Conservation (phyloP, 2,113 vertebrate genomes). For the Oxyruncus cristatus region DNA sequence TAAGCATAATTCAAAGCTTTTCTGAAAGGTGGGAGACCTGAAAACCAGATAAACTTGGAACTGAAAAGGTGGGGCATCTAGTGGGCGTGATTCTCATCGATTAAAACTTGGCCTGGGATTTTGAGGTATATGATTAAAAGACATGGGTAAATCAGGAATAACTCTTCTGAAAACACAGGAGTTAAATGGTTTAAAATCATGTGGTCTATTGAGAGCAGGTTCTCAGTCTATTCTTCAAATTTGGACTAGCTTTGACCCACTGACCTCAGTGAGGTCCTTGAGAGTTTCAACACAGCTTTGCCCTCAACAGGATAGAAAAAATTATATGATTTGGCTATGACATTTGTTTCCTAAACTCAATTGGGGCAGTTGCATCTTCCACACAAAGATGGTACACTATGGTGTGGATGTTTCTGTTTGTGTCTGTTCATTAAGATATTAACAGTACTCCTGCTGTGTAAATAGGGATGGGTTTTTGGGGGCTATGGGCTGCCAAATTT, state of each 20-base stretch:
- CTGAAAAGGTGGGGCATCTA: background rate
- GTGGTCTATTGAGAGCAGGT: background rate
- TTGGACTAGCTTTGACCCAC: background rate
- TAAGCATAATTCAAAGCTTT: background rate
- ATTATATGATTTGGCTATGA: background rate
- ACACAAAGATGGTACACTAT: accelerated
- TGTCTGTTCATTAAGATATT: background rate
- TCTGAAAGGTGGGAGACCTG: background rate
- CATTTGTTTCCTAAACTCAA: background rate
- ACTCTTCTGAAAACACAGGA: background rate
- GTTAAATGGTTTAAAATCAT: background rate
- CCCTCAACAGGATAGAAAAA: background rate
- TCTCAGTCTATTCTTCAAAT: background rate
- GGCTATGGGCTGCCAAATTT: background rate
- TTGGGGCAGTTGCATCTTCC: background rate
- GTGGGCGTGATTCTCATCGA: background rate
- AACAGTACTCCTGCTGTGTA: background rate
- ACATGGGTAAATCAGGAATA: background rate
- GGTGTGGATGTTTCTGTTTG: background rate
- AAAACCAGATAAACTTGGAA: background rate
- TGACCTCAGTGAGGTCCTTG: background rate
- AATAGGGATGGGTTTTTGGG: background rate
- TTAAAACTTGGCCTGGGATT: background rate
- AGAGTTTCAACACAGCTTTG: background rate
- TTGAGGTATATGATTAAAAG: background rate